Evolutionary conservation across 2,888 invertebrate genomes (phyloP), one percentile per base, ranked within the genome.

Genomic region (Rotaria magnacalcarata): DNA sequence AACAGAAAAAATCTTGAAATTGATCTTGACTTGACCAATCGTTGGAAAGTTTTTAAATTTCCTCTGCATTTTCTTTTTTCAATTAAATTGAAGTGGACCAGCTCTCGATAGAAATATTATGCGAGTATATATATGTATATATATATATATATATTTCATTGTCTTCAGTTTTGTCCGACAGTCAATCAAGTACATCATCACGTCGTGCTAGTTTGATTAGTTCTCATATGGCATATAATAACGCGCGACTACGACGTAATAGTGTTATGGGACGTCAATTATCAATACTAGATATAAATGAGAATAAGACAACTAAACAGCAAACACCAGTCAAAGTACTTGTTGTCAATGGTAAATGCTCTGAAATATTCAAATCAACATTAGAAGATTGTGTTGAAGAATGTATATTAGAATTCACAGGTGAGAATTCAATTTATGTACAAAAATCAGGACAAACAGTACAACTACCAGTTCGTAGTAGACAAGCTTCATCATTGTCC

Each of bases 321-420:
- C 34, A 67, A 34, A 67, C 19, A 67, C 67, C 67, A 67, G 67
- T 14, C 19, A 80, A 80, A 80, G 14, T 80, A 47, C 47, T 80
- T 24, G n/a, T 80, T 5, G 24, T 80, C 14, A 80, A 80, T 47
- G 80, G 47, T 10, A 80, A 80, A 80, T 80, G 80, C 47, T 80
- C 80, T 19, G 47, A 80, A 10, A n/a, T 80, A 80, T 80, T 80
- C 6, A 80, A 80, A 47, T 47, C 43, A 14, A 80, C 47, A 24
- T n/a, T 80, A 24, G 80, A 80, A 80, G 80, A 80, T 47, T 43
- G 43, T 47, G 80, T 80, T 80, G 47, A 80, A 80, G 47, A 80
- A 24, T 80, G 80, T 47, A n/a, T 80, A 11, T 10, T 80, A 3
- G 80, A 80, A 80, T 80, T 80, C 47, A 11, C 80, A 43, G 80